Conservation (phyloP, 2,113 vertebrate genomes). For the Alosa alosa region DNA sequence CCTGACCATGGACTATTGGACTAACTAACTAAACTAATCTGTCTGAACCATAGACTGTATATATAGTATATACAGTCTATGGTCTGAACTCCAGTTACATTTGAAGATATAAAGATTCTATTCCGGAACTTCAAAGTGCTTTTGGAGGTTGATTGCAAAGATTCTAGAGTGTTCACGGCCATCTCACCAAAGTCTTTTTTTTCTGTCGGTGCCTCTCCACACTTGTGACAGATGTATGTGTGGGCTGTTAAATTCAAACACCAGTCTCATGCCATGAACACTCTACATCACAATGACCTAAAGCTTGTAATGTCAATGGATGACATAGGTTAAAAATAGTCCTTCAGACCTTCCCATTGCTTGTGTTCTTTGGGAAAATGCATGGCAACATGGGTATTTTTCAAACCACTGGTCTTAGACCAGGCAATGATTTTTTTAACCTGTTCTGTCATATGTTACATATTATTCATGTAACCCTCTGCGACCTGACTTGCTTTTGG, state of each 20-base stretch:
- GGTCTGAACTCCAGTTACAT: too few relatives aligned
- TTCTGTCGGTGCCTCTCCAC: background rate
- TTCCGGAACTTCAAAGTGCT: background rate
- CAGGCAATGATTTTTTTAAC: background rate
- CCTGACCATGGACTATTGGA: background rate
- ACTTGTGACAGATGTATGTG: background rate
- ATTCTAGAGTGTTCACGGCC: background rate
- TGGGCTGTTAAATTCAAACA: background rate
- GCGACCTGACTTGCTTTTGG: background rate
- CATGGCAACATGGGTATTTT: background rate
- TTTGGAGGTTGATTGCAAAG: too few relatives aligned
- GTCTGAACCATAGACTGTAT: too few relatives aligned
- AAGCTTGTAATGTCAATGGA: background rate
- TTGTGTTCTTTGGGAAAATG: background rate
- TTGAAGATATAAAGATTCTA: too few relatives aligned
- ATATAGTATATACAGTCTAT: too few relatives aligned
- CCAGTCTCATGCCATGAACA: background rate
- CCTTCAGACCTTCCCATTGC: background rate
- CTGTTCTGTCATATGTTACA: background rate
- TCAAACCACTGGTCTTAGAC: slow-evolving; percentile 1
- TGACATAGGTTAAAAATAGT: background rate
- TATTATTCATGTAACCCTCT: background rate
- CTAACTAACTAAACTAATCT: too few relatives aligned
- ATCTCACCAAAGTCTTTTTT: background rate
- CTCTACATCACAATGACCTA: background rate